A percentile compares a stretch with the other conserved stretches of the same genome.
Conservation (phyloP, 2,113 vertebrate species). For the Myodes glareolus region DNA sequence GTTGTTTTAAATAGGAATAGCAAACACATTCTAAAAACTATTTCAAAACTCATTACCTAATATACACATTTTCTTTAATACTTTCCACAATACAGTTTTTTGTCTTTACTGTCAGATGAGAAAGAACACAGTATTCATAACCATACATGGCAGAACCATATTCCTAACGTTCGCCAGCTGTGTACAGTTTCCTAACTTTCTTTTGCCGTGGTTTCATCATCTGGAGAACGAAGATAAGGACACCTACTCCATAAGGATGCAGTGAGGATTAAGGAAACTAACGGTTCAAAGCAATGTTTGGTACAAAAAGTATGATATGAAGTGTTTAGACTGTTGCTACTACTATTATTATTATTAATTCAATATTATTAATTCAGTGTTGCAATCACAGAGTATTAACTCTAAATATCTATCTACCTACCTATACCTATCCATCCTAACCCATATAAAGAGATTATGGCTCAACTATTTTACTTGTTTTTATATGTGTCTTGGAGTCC, state of each 20-base stretch:
- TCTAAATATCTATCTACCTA: not conserved
- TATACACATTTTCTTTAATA: not conserved
- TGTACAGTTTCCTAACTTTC: not conserved
- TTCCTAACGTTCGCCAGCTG: not conserved
- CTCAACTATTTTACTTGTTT: not conserved
- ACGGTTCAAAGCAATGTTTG: not conserved
- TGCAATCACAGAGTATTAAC: not conserved
- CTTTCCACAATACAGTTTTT: not conserved
- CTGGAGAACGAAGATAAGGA: not conserved
- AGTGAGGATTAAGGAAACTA: not conserved
- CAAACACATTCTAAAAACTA: conserved; percentile 17
- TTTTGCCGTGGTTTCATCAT: not conserved
- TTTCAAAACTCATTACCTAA: not conserved
- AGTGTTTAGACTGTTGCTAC: not conserved
- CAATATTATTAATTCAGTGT: not conserved
- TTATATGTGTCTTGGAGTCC: not conserved
- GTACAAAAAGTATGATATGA: not conserved
- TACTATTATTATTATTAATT: not conserved
- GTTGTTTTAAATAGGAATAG: not conserved
- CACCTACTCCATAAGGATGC: not conserved
- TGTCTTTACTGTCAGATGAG: not conserved
- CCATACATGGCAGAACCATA: not conserved
- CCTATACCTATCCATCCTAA: not conserved
- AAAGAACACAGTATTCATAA: not conserved
- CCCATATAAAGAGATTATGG: not conserved